phyloP scores from a whole-genome alignment of 2,113 vertebrate species.

The Perca schrenkii region DNA sequence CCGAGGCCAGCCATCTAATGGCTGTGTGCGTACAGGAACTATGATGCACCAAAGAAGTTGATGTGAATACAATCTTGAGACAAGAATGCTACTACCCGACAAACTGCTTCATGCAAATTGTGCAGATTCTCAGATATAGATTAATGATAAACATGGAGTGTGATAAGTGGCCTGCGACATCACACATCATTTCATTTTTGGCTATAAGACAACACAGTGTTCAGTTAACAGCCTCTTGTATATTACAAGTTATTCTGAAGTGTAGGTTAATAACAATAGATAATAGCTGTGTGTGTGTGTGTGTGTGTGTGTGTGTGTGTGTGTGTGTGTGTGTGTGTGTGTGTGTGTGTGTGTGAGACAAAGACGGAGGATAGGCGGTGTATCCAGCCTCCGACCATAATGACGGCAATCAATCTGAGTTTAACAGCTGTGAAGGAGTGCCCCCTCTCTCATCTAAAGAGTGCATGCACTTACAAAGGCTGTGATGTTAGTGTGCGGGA shows the following conservation, averaged over 20 bases:
- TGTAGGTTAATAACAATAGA: too few relatives aligned
- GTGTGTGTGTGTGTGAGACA: constrained; percentile 4
- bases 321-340: background rate
- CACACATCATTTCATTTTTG: too few relatives aligned
- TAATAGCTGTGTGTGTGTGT: too few relatives aligned
- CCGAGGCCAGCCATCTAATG: constrained; percentile 5
- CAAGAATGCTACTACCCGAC: background rate
- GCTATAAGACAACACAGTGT: too few relatives aligned
- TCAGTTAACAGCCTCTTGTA: too few relatives aligned
- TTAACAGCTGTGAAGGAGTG: constrained; percentile 49
- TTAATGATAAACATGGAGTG: constrained; percentile 1
- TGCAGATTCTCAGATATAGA: background rate
- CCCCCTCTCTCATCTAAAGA: constrained; percentile 16
- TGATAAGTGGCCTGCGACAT: background rate
- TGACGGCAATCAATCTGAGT: constrained; percentile 22
- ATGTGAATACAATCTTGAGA: background rate
- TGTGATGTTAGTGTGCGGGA: constrained; percentile 1
- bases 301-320: too few relatives aligned
- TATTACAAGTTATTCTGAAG: too few relatives aligned
- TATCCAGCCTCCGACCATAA: constrained; percentile 10
- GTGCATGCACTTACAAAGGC: constrained; percentile 17
- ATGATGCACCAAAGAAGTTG: background rate
- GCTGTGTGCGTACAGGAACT: background rate
- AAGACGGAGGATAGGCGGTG: background rate
- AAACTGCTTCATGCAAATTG: background rate